Base-by-base conservation (phyloP, 2,113 vertebrate species). In the Albula goreensis region DNA sequence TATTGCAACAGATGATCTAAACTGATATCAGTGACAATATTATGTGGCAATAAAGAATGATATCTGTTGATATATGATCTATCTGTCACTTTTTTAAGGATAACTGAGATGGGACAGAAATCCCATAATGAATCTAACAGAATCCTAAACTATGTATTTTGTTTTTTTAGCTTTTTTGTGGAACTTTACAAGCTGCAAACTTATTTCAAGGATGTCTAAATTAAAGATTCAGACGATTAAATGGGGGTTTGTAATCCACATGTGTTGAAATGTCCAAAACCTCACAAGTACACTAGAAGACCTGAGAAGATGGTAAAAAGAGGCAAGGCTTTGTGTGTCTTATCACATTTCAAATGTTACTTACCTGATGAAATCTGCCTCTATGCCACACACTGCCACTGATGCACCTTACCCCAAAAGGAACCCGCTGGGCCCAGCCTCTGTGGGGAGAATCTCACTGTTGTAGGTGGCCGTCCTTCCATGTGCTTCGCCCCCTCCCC, bases 341-440 rank as follows among this genome's bases (percentile, higher is more conserved):
- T 50, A 56, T 85, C 56, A 63, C 87, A 70, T 80, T 89, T 7
- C 9, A 8, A 6, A n/a, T 31, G 70, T 41, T 41, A 41, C 31
- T 41, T 41, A 41, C 31, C 95, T 95, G 95, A 96, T 91, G 92
- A 91, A 93, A 91, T 90, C 93, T 94, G 91, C 93, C 3, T 0
- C 25, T 80, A 90, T 90, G 87, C 91, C 90, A 94, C 86, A 86
- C 84, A 92, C 92, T 91, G 89, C 95, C 95, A 93, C 95, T 96
- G 95, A 94, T 92, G 95, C 90, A 90, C 95, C 95, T 95, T 94
- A 90, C 86, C 88, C 81, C 91, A 95, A 91, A 94, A 92, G 90
- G 94, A 94, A 94, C 91, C 50, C 91, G 85, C 92, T 88, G 83
- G 89, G 52, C 88, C 83, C 94, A 92, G 90, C 93, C 93, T 95